Percentiles rank a stretch among this genome's conserved stretches.
Evolutionary conservation across 2,888 invertebrate species (phyloP).

Genomic region (Agonopterix subpropinquella): DNA sequence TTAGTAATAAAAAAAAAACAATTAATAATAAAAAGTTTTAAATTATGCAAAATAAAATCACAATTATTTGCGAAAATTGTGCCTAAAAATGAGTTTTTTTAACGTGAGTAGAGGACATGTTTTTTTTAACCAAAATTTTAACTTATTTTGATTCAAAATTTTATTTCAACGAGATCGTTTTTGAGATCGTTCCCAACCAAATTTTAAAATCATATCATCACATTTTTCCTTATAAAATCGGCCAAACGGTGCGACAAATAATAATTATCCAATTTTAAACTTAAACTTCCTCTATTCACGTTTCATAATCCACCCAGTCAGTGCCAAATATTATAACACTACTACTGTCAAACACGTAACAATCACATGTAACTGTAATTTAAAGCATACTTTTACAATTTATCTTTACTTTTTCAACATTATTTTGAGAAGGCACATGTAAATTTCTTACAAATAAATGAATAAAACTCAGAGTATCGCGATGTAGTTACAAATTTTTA

Average conservation of each 20-base stretch:
- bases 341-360: constrained; percentile 55
- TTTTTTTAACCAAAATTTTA: too few relatives aligned
- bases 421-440: constrained; percentile 74
- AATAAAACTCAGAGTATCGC: constrained; percentile 15
- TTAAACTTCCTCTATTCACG: constrained; percentile 21
- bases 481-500: constrained; percentile 3
- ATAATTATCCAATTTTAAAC: too few relatives aligned
- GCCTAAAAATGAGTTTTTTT: constrained; percentile 29
- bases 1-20: constrained; percentile 17
- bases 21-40: constrained; percentile 16
- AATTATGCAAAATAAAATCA: constrained; percentile 35
- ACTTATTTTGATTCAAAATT: too few relatives aligned
- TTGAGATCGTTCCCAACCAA: too few relatives aligned
- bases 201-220: too few relatives aligned
- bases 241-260: too few relatives aligned
- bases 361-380: constrained; percentile 57
- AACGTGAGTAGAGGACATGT: constrained; percentile 23
- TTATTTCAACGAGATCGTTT: too few relatives aligned
- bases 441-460: constrained; percentile 68
- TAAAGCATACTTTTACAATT: constrained; percentile 56
- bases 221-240: too few relatives aligned
- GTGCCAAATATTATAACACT: constrained; percentile 55
- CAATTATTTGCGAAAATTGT: constrained; percentile 31
- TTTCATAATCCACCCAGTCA: constrained; percentile 29
- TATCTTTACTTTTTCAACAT: constrained; percentile 41